A percentile compares a stretch with the other conserved stretches of the same genome.
phyloP scores from a whole-genome alignment of 2,797 vertebrate species.

The Phalloptychus januarius region DNA sequence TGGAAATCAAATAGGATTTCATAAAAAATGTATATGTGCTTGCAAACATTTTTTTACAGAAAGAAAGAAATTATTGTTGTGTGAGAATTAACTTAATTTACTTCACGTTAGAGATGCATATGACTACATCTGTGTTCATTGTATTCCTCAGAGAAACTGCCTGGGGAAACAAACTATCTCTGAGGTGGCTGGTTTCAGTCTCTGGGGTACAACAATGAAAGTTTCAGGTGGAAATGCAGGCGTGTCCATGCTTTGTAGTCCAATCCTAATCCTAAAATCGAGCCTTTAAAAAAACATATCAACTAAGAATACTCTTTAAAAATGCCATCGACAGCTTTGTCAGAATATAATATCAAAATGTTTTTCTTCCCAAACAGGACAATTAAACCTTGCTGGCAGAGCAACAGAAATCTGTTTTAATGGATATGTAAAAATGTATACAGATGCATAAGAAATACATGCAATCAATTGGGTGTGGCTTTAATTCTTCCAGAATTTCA shows the following conservation, averaged over 20 bases:
- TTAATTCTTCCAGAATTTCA: too few species aligned
- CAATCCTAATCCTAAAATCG: neutral
- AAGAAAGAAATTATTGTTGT: neutral
- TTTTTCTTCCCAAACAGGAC: too few species aligned
- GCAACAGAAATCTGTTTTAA: too few species aligned
- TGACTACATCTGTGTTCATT: neutral
- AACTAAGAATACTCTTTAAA: neutral
- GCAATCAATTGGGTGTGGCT: too few species aligned
- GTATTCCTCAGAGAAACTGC: neutral
- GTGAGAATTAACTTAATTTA: neutral
- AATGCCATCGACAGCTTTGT: neutral
- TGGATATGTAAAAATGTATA: too few species aligned
- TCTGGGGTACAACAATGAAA: neutral
- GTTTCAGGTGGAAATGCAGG: neutral
- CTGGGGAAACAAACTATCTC: neutral
- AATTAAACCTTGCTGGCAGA: too few species aligned
- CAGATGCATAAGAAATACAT: too few species aligned
- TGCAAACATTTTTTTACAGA: neutral
- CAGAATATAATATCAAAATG: rapidly evolving
- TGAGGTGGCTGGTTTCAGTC: neutral
- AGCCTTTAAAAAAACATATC: neutral
- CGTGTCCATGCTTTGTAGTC: neutral
- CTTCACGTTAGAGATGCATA: neutral
- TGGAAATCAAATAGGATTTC: neutral
- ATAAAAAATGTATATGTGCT: neutral